These are phyloP conservation scores for Furcula furcula DNA, from an alignment of 2,888 invertebrate genomes.

Conservation along the genomic window DNA sequence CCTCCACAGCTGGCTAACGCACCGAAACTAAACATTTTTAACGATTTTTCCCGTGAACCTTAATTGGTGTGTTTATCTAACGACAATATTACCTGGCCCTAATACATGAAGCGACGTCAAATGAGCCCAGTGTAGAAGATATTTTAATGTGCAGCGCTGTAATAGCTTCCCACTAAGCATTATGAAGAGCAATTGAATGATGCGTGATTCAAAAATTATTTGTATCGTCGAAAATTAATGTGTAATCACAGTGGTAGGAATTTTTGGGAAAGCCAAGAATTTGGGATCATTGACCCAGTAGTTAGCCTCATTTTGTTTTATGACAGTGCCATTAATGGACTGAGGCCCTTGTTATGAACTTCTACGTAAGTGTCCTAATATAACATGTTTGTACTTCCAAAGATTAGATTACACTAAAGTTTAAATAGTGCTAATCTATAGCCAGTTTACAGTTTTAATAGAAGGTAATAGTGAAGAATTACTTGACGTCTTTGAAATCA, in stretches of 20 bases:
- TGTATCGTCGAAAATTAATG: background rate
- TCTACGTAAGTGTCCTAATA: no score
- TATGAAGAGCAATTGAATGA: background rate
- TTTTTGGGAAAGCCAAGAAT: background rate
- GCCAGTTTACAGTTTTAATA: no score
- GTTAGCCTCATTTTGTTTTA: no score
- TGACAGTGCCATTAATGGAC: no score
- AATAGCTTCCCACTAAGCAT: slow-evolving; percentile 4
- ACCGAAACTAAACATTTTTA: slow-evolving; percentile 22
- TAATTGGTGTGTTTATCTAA: slow-evolving; percentile 73
- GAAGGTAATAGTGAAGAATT: no score
- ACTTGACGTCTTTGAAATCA: no score
- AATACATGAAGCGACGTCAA: slow-evolving; percentile 46
- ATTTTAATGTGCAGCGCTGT: slow-evolving; percentile 36
- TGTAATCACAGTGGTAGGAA: background rate
- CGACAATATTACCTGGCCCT: slow-evolving; percentile 58
- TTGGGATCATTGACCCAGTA: no score
- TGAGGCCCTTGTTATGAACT: no score
- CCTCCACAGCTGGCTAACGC: no score
- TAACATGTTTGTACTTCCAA: no score
- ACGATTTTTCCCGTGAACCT: slow-evolving; percentile 40
- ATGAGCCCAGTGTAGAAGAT: slow-evolving; percentile 39
- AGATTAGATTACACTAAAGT: no score
- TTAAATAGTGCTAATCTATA: no score
- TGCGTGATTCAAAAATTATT: background rate